phyloP scores from a whole-genome alignment of 2,113 vertebrate species.

The Heterotilapia buettikoferi region DNA sequence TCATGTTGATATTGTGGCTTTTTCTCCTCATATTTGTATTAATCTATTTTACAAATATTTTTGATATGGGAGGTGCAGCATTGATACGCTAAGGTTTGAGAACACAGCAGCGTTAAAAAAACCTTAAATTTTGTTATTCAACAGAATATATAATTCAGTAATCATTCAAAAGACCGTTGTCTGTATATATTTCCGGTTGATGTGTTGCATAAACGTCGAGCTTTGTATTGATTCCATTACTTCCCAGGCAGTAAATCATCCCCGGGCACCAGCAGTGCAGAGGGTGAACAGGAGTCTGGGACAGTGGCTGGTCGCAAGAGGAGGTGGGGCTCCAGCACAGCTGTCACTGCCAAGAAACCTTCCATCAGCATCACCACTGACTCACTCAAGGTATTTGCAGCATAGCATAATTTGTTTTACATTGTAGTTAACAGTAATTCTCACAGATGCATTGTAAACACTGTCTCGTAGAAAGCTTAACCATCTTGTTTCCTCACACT shows the following conservation, averaged over 20 bases:
- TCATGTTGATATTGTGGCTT: neutral
- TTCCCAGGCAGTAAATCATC: slow-evolving; percentile 64
- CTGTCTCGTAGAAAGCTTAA: neutral
- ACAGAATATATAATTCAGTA: neutral
- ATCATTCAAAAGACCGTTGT: neutral
- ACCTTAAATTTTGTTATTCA: neutral
- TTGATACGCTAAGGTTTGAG: neutral
- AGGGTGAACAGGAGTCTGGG: slow-evolving; percentile 73
- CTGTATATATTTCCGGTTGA: neutral
- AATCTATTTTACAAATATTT: neutral
- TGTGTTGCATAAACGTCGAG: neutral
- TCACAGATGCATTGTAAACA: neutral
- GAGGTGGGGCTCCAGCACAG: slow-evolving; percentile 87
- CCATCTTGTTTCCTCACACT: neutral
- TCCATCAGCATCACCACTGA: slow-evolving; percentile 92
- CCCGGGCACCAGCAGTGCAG: slow-evolving; percentile 46
- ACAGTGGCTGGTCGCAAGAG: slow-evolving; percentile 77
- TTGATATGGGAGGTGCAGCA: neutral
- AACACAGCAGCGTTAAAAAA: neutral
- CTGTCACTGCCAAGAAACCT: slow-evolving; percentile 84
- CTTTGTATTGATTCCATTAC: neutral
- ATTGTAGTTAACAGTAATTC: neutral
- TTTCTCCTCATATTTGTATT: neutral
- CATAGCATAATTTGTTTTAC: neutral
- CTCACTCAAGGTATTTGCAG: slow-evolving; percentile 80